Evolutionary conservation across 2,888 invertebrate genomes (phyloP), one percentile per base, ranked within the genome.

Genomic region (Tortrix viridana): DNA sequence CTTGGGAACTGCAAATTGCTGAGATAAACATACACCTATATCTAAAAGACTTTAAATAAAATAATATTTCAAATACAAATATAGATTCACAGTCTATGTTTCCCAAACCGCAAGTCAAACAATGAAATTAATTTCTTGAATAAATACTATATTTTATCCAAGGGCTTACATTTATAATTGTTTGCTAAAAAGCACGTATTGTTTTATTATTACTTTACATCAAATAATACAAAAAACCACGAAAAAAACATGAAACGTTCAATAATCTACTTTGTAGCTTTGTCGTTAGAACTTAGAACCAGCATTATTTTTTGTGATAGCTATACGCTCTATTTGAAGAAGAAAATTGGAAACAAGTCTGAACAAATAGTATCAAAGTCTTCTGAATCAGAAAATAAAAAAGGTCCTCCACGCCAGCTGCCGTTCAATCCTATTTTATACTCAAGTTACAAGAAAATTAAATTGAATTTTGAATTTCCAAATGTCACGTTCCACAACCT

Each of bases 331-430:
- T 59, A 38, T 60, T 63, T 63, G 53, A 57, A 48, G 18, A 53
- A 58, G 63, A 58, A 63, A 63, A 63, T 63, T 63, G 63, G 32
- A 58, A 58, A 53, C 26, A 53, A 58, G 57, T 58, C 56, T 56
- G 44, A 52, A 58, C 48, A 63, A 63, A 63, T 58, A 58, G 52
- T 46, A 52, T 43, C 44, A 63, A 63, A 53, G 47, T 53, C 52
- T 18, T 48, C 43, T 46, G 56, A 57, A 52, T 38, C 46, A 57
- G 41, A 46, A 49, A 37, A n/a, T 50, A 46, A 56, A 57, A 32
- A 32, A 12, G 32, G 26, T 26, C 26, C 9, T 32, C 38, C n/a
- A 49, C 55, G 23, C 53, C 48, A 44, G 37, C 55, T 50, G 58
- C 19, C n/a, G 16, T 18, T 41, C 26, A 54, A 54, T 48, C 32